phyloP scores from a whole-genome alignment of 2,888 invertebrate genomes.

The Hydrotaea cyrtoneurina region DNA sequence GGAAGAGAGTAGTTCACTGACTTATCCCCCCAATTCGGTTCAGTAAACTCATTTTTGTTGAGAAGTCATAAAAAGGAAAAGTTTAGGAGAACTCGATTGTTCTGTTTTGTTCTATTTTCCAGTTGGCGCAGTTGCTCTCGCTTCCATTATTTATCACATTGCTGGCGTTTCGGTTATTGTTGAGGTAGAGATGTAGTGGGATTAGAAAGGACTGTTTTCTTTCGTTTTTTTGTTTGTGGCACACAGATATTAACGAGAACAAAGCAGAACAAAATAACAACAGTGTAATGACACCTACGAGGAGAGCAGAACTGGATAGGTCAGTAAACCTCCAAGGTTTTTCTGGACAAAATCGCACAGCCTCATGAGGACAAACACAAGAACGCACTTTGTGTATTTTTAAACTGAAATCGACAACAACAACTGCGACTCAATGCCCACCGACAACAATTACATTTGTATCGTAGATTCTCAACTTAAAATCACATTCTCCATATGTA shows the following conservation, averaged over 20 bases:
- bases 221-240: too few species aligned
- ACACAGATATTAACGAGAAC: slow-evolving; percentile 1
- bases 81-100: slow-evolving; percentile 29
- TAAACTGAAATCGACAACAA: too few species aligned
- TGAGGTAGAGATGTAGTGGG: background rate
- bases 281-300: slow-evolving; percentile 30
- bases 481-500: too few species aligned
- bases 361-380: too few species aligned
- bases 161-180: background rate
- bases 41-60: slow-evolving; percentile 58
- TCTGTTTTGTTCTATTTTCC: background rate
- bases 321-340: slow-evolving; percentile 11
- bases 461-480: too few species aligned
- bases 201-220: background rate
- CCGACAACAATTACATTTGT: background rate
- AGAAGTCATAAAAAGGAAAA: slow-evolving; percentile 62
- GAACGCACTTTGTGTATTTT: too few species aligned
- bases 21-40: slow-evolving; percentile 46
- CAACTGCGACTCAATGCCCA: background rate
- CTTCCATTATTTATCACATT: background rate
- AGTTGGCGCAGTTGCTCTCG: background rate
- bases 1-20: slow-evolving; percentile 46
- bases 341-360: background rate
- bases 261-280: background rate
- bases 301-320: slow-evolving; percentile 3